A percentile compares a stretch with the other conserved stretches of the same genome.
Evolutionary conservation across 2,113 vertebrate species (phyloP).

Genomic region (Ictalurus punctatus): DNA sequence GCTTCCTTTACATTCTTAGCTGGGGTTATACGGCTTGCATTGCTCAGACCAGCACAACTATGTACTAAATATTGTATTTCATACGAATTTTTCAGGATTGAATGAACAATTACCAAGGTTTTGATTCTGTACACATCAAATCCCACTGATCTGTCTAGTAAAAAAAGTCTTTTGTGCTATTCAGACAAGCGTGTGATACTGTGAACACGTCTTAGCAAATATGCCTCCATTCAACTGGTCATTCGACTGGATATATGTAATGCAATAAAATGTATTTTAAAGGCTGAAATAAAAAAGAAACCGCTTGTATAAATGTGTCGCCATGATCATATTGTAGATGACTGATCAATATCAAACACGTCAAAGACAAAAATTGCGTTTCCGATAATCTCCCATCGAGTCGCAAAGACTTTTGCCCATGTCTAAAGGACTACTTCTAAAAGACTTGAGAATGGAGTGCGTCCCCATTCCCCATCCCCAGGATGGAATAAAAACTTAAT

Average conservation of each 20-base stretch:
- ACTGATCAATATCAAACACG: background rate
- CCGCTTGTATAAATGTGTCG: background rate
- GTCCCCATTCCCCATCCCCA: background rate
- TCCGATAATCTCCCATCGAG: background rate
- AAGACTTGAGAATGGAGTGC: background rate
- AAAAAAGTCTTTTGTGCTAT: background rate
- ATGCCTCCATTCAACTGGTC: background rate
- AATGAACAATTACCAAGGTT: background rate
- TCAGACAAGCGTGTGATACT: background rate
- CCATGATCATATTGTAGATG: background rate
- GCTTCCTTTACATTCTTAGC: constrained; percentile 23
- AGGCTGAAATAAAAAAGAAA: background rate
- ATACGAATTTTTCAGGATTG: background rate
- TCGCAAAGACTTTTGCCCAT: background rate
- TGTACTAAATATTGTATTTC: background rate
- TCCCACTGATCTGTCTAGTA: background rate
- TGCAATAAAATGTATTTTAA: background rate
- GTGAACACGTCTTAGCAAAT: background rate
- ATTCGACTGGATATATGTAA: background rate
- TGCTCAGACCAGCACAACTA: background rate
- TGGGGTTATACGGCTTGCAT: background rate
- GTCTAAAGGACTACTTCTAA: background rate
- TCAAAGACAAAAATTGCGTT: background rate
- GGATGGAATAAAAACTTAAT: background rate
- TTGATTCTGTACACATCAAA: background rate